Evolutionary conservation across 2,888 invertebrate species (phyloP).

Genomic region (Crossocerus cetratus): DNA sequence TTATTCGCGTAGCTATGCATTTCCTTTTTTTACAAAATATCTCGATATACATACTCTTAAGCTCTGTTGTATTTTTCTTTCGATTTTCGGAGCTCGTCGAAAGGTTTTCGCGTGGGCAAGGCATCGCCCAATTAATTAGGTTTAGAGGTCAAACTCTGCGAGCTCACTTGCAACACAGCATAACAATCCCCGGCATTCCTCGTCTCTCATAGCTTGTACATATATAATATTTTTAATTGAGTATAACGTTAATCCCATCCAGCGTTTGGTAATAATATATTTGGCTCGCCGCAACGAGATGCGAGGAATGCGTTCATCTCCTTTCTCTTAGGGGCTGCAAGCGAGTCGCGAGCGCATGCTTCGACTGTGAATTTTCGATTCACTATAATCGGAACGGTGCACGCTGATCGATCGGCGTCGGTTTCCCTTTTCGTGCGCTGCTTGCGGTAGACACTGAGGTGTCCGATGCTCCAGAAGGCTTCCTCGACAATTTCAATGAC

Average conservation of each 20-base stretch:
- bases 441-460: conserved; percentile 79
- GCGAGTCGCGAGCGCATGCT: conserved; percentile 10
- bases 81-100: conserved; percentile 15
- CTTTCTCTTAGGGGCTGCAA: neutral
- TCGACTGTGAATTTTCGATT: conserved; percentile 27
- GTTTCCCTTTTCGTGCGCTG: conserved; percentile 76
- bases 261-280: no score
- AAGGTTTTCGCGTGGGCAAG: neutral
- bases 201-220: neutral
- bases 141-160: neutral
- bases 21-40: conserved; percentile 44
- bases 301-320: neutral
- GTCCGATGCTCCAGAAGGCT: conserved; percentile 85
- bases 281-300: no score
- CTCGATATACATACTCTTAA: conserved; percentile 34
- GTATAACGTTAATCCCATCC: no score
- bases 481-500: conserved; percentile 82
- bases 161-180: neutral
- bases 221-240: no score
- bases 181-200: neutral
- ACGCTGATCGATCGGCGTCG: conserved; percentile 75
- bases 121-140: neutral
- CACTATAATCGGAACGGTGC: conserved; percentile 76
- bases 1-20: conserved; percentile 7
- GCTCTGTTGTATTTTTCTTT: conserved; percentile 36